Evolutionary conservation across 2,888 invertebrate species (phyloP).

Genomic region (Branchellion lobata): DNA sequence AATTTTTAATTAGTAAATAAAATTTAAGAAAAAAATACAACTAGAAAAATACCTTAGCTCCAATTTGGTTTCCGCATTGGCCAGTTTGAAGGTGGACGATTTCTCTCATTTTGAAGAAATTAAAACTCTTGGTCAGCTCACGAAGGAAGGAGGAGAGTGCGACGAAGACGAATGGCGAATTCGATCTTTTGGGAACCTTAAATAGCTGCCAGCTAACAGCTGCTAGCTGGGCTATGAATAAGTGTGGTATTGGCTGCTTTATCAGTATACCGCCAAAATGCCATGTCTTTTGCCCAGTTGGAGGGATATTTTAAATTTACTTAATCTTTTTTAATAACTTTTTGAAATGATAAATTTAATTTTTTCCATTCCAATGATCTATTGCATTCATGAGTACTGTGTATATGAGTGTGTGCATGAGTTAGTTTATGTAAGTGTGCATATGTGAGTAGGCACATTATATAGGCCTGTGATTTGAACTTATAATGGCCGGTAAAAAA

Average conservation of each 20-base stretch:
- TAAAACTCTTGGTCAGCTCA: too few relatives aligned
- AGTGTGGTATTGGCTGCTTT: not conserved
- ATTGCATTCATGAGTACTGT: too few relatives aligned
- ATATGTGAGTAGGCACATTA: not conserved
- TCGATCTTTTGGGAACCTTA: not conserved
- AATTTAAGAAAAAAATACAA: not conserved
- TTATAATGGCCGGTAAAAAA: too few relatives aligned
- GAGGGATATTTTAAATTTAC: too few relatives aligned
- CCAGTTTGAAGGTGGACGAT: constrained; percentile 54
- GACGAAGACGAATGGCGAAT: too few relatives aligned
- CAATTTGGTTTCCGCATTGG: constrained; percentile 54
- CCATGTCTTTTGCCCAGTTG: too few relatives aligned
- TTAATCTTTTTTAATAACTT: too few relatives aligned
- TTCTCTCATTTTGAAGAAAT: constrained; percentile 51
- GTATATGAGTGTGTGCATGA: not conserved
- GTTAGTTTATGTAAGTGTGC: not conserved
- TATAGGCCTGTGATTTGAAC: too few relatives aligned
- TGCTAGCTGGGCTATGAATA: not conserved
- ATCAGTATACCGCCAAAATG: not conserved
- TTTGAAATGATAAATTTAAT: too few relatives aligned
- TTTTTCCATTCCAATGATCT: too few relatives aligned
- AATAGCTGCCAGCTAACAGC: not conserved
- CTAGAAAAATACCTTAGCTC: constrained; percentile 50
- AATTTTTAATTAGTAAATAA: not conserved
- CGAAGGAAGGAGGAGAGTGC: too few relatives aligned